Percentiles rank a stretch among this genome's conserved stretches.
Evolutionary conservation across 2,797 vertebrate genomes (phyloP).

Genomic region (Eremophila alpestris): DNA sequence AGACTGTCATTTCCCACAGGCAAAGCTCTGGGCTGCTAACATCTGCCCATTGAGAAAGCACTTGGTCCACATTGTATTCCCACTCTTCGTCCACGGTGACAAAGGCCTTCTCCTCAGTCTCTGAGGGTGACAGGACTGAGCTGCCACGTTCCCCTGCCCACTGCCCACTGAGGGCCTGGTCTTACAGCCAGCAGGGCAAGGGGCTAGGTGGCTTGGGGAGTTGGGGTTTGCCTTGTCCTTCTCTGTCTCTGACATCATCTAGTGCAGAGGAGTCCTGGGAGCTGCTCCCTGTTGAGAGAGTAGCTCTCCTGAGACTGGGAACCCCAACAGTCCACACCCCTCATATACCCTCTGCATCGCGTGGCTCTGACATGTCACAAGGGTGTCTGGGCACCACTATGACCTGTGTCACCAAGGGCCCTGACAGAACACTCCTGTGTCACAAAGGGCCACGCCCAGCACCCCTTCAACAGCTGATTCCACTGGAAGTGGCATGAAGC

Average conservation of each 20-base stretch:
- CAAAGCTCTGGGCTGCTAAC: neutral
- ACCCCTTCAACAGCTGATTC: neutral
- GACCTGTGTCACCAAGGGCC: accelerated
- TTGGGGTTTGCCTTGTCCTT: neutral
- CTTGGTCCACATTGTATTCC: neutral
- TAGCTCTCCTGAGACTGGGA: neutral
- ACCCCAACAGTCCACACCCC: accelerated
- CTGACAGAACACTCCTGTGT: too few species aligned
- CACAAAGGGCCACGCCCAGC: neutral
- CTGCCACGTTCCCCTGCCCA: neutral
- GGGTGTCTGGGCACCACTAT: too few species aligned
- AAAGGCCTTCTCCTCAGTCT: neutral
- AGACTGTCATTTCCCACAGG: neutral
- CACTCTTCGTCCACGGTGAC: accelerated
- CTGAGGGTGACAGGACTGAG: neutral
- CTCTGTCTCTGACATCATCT: neutral
- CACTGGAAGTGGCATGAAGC: neutral
- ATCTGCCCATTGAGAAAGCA: neutral
- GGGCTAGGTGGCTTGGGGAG: neutral
- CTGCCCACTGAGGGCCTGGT: neutral
- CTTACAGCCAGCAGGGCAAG: neutral
- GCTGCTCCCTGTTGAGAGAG: too few species aligned
- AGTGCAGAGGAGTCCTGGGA: neutral
- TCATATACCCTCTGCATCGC: neutral
- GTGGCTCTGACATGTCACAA: neutral